Evolutionary conservation across 2,113 vertebrate species (phyloP).

Genomic region (Pollimyrus isidori): DNA sequence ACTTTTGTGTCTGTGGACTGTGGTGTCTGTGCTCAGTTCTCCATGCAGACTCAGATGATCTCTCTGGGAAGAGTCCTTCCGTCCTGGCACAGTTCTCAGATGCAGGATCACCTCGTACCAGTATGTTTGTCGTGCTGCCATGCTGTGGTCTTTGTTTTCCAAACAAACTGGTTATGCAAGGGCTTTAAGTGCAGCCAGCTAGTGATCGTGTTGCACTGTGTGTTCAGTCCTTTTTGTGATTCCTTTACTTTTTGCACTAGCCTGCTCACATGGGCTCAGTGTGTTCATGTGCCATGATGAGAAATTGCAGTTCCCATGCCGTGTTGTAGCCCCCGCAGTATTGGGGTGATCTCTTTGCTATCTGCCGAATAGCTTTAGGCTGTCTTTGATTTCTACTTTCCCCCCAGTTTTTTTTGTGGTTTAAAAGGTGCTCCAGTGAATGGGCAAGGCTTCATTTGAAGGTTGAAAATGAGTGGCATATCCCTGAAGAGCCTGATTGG

Average conservation of each 20-base stretch:
- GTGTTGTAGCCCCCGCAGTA: neutral
- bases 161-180: constrained; percentile 3
- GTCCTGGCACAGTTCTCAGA: neutral
- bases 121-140: neutral
- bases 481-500: neutral
- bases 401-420: neutral
- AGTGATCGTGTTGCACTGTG: neutral
- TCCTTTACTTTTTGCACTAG: neutral
- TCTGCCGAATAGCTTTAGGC: neutral
- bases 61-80: neutral
- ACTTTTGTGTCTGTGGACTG: neutral
- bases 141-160: neutral
- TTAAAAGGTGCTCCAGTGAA: neutral
- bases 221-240: neutral
- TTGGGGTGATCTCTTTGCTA: neutral
- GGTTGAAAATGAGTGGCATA: neutral
- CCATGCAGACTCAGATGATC: neutral
- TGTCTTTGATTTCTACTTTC: neutral
- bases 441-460: neutral
- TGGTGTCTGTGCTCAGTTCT: neutral
- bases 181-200: neutral
- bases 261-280: neutral
- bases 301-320: neutral
- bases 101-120: neutral
- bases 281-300: neutral